Evolutionary conservation across 1,140 invertebrate species (phyloP), one percentile per base, ranked within the genome.

Genomic region (Medauroidea extradentata): DNA sequence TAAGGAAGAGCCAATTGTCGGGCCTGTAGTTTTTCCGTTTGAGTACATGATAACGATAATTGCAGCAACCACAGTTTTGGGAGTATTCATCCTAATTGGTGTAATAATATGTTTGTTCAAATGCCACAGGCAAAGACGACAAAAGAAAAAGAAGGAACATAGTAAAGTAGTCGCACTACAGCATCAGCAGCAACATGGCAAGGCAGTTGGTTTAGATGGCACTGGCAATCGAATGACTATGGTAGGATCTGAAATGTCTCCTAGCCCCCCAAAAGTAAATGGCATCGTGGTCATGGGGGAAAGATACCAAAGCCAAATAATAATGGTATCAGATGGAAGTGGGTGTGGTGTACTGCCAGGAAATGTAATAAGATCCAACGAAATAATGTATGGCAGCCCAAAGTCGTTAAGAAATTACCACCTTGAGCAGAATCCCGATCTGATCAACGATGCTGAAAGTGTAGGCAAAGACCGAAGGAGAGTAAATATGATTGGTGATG

Each of bases 401-500:
- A 46, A 66, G 49, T 69, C 67, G 11, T 57, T 81, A 67, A 74
- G 78, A 66, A 79, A 78, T 64, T 85, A 83, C 69, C 73, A 75
- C 46, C 70, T 77, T 57, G 85, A 88, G 65, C 85, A 85, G 70
- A 88, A 88, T 74, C 86, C 86, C 16, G 87, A 89, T 74, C 74
- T 89, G 66, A 85, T 89, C 71, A 88, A 86, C 72, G 86, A 88
- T 67, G 84, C 85, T 21, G 84, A 86, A 72, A 84, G 79, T 59
- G 81, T 83, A 18, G 83, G 79, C 63, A 83, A 85, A 65, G 82
- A 83, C 65, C 76, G 80, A 57, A 80, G 83, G 66, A 19, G 25
- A 16, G 18, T 25, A 16, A 24, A 42, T 2, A 43, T 18, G 21
- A 57, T 52, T 2, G 60, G 62, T 9, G 62, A 63, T 24, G 60